phyloP scores from a whole-genome alignment of 2,797 vertebrate genomes.

The Gallinago nigripennis region DNA sequence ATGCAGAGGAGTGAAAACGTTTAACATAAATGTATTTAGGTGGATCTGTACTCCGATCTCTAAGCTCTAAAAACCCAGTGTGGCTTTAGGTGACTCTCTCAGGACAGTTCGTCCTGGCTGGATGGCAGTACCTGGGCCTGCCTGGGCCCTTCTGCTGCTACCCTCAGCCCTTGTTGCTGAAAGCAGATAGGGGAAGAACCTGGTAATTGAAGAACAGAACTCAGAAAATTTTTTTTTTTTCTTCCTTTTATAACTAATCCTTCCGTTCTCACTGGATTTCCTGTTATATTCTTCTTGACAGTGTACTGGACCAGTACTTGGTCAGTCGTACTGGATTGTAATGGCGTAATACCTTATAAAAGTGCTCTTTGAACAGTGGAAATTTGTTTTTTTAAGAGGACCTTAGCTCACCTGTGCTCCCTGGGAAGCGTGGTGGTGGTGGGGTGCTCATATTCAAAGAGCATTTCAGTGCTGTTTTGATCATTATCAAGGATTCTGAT shows the following conservation, averaged over 20 bases:
- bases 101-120: background rate
- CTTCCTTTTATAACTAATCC: background rate
- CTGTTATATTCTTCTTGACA: background rate
- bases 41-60: background rate
- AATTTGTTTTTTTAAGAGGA: background rate
- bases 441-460: background rate
- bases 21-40: background rate
- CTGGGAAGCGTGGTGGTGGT: background rate
- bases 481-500: background rate
- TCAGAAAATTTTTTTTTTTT: background rate
- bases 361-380: background rate
- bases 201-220: background rate
- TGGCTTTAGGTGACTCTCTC: background rate
- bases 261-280: background rate
- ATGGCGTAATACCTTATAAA: background rate
- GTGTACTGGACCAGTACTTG: too few relatives aligned
- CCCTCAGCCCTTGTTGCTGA: background rate
- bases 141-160: background rate
- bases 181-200: background rate
- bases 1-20: background rate
- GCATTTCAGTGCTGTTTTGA: constrained; percentile 4
- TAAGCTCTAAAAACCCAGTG: background rate
- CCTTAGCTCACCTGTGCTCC: background rate
- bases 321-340: background rate
- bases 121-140: background rate